phyloP scores from a whole-genome alignment of 2,113 vertebrate genomes.

The Nyctereutes procyonoides region DNA sequence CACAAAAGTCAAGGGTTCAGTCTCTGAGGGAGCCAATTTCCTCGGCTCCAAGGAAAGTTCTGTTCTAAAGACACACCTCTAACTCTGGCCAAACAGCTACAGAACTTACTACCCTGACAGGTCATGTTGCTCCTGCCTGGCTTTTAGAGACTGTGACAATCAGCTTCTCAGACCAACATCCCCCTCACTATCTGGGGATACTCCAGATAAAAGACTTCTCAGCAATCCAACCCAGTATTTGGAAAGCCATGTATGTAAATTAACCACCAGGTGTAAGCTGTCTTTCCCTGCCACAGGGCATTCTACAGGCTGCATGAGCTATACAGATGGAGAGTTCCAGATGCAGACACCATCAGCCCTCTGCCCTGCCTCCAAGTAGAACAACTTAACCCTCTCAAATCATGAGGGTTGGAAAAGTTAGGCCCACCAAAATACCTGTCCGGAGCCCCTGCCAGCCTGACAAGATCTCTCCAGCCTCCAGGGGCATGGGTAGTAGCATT shows the following conservation, averaged over 20 bases:
- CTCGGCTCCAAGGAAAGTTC: neutral
- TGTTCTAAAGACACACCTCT: neutral
- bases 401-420: neutral
- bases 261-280: neutral
- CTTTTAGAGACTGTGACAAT: neutral
- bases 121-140: neutral
- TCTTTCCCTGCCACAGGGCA: neutral
- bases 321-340: neutral
- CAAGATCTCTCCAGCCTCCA: neutral
- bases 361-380: neutral
- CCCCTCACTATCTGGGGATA: neutral
- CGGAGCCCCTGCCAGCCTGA: neutral
- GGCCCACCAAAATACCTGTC: neutral
- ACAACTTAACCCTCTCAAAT: neutral
- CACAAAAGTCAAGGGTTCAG: neutral
- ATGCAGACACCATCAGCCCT: neutral
- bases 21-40: neutral
- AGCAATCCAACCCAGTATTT: neutral
- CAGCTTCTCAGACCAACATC: neutral
- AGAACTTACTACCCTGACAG: neutral
- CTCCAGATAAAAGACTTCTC: neutral
- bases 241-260: neutral
- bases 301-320: neutral
- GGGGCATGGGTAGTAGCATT: neutral
- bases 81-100: neutral